Percentiles rank a stretch among this genome's conserved stretches.
phyloP scores from a whole-genome alignment of 37 sponge, comb jelly and placozoan species.

The Lycopodina hypogea region DNA sequence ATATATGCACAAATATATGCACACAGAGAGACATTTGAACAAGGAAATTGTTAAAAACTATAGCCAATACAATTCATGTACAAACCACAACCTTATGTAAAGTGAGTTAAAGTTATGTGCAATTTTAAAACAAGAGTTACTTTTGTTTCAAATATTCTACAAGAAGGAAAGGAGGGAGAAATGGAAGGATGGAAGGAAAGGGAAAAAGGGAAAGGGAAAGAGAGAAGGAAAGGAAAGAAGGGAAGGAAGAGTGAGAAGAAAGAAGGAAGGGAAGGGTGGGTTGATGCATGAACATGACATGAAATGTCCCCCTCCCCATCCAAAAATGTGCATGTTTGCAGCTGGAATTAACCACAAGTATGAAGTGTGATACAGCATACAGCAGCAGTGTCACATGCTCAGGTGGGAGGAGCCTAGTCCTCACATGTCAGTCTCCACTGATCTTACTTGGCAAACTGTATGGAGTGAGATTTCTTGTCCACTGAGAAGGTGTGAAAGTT shows the following conservation, averaged over 20 bases:
- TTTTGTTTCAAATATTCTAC: not conserved
- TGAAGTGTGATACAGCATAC: too few relatives aligned
- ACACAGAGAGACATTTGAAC: too few relatives aligned
- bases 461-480: conserved; percentile 26
- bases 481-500: conserved; percentile 72
- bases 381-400: too few relatives aligned
- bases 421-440: not conserved
- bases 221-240: not conserved
- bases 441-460: conserved; percentile 50
- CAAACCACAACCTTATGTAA: not conserved
- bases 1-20: too few relatives aligned
- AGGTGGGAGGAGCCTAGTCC: too few relatives aligned
- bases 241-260: not conserved
- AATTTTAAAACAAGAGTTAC: not conserved
- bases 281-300: too few relatives aligned
- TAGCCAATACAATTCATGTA: too few relatives aligned
- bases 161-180: not conserved
- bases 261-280: not conserved
- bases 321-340: too few relatives aligned
- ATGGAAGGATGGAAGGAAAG: not conserved
- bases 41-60: not conserved
- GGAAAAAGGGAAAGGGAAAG: not conserved
- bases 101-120: not conserved
- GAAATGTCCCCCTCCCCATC: too few relatives aligned
- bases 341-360: too few relatives aligned